Base-by-base conservation (phyloP, 2,888 invertebrate species). In the Celastrina argiolus region DNA sequence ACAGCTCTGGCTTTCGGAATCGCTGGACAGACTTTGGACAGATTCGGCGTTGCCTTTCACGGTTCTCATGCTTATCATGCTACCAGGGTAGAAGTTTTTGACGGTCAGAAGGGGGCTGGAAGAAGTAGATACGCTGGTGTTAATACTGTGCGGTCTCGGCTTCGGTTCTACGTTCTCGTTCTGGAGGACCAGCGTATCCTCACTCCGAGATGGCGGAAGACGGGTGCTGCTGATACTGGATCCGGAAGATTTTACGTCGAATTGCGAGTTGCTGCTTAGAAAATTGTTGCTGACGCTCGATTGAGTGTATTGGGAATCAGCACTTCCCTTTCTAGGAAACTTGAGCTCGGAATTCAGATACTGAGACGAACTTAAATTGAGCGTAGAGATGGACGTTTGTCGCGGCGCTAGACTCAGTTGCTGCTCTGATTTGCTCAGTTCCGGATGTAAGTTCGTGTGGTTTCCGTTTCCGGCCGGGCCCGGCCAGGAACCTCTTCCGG, bases 381-480 rank as follows among this genome's bases (percentile, higher is more conserved):
- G 77, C 1, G 91, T 91, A 0, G 91, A 91, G 0, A 85, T 81
- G 0, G 91, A 92, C 1, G 91, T 86, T 71, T 92, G 92, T 56
- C 92, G 88, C 18, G 92, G 91, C 2, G 86, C 84, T 16, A 89
- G 80, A 73, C 93, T 92, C 5, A 95, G 77, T 70, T 95, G 95
- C 77, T 97, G 97, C 75, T 97, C 97, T 34, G 96, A 96, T 80
- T 96, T 96, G 72, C 96, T 96, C 75, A 96, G 94, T 75, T 97
- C 96, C 1, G 94, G 93, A 66, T 92, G 92, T 63, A 93, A 78
- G 74, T 90, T 92, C 3, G 89, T 79, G 71, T 92, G 82, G 73
- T 91, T 82, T 56, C 92, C 84, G 63, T 92, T 91, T 0, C 92
- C 93, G 56, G 94, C 95, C 0, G 96, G 96, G 0, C 97, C 97